A percentile compares a stretch with the other conserved stretches of the same genome.
These are phyloP conservation scores for Spinus pinus DNA, from an alignment of 2,797 vertebrate genomes.

Conservation along the genomic window DNA sequence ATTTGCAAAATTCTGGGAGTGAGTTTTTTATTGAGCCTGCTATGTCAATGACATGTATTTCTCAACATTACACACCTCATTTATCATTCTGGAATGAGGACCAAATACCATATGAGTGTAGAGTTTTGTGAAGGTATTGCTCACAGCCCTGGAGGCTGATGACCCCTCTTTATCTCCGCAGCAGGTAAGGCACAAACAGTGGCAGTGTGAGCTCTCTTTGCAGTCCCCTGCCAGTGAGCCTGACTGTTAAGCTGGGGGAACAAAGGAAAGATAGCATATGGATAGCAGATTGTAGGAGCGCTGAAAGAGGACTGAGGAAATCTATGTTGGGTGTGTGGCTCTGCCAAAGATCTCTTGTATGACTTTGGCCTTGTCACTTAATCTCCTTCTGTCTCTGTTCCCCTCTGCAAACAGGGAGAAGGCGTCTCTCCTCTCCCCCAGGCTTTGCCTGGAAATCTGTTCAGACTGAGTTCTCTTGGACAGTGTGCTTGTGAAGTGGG, in stretches of 20 bases:
- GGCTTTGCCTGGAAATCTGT: slow-evolving; percentile 53
- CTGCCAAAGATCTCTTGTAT: slow-evolving; percentile 63
- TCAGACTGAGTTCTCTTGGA: slow-evolving; percentile 30
- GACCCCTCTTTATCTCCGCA: slow-evolving; percentile 60
- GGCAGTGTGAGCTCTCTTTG: slow-evolving; percentile 40
- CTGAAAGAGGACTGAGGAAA: slow-evolving; percentile 59
- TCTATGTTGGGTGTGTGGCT: slow-evolving; percentile 58
- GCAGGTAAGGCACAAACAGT: slow-evolving; percentile 64
- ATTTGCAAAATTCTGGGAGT: slow-evolving; percentile 19
- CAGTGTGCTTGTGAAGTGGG: not conserved
- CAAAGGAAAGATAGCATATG: slow-evolving; percentile 69
- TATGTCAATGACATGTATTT: slow-evolving; percentile 31
- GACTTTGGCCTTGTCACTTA: slow-evolving; percentile 67
- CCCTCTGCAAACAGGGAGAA: slow-evolving; percentile 22
- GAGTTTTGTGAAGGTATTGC: slow-evolving; percentile 50
- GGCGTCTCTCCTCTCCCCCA: slow-evolving; percentile 35
- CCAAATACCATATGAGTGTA: not conserved
- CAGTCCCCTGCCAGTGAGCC: slow-evolving; percentile 56
- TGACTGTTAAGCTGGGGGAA: slow-evolving; percentile 51
- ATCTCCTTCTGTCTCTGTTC: slow-evolving; percentile 59
- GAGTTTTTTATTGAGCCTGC: slow-evolving; percentile 22
- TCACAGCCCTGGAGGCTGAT: slow-evolving; percentile 44
- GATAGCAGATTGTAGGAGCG: slow-evolving; percentile 64
- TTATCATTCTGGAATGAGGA: slow-evolving; percentile 53
- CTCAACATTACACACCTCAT: slow-evolving; percentile 38